A percentile compares a stretch with the other conserved stretches of the same genome.
These are phyloP conservation scores for Cheumatopsyche charites DNA, from an alignment of 1,140 invertebrate species.

Conservation along the genomic window DNA sequence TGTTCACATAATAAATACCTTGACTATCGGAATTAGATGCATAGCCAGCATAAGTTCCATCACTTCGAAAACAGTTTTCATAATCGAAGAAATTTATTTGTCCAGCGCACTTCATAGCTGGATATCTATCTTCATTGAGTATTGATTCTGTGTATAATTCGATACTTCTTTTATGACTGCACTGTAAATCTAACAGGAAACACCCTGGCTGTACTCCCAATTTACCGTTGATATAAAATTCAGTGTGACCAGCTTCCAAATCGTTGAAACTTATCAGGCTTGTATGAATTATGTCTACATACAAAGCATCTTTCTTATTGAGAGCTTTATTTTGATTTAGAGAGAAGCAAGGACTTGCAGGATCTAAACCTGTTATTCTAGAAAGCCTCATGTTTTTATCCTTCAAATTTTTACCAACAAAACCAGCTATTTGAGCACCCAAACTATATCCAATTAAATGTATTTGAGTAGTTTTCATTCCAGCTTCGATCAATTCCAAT, in stretches of 20 bases:
- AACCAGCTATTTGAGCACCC: slow-evolving; percentile 42
- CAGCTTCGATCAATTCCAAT: slow-evolving; percentile 16
- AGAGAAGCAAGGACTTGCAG: slow-evolving; percentile 38
- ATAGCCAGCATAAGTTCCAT: not conserved
- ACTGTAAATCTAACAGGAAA: slow-evolving; percentile 7
- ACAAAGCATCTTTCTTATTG: slow-evolving; percentile 33
- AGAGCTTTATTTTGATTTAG: not conserved
- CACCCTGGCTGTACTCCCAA: slow-evolving; percentile 38
- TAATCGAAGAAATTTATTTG: not conserved
- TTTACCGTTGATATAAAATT: slow-evolving; percentile 42
- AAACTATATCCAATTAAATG: slow-evolving; percentile 43
- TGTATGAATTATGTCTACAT: slow-evolving; percentile 46
- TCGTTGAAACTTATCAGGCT: slow-evolving; percentile 35
- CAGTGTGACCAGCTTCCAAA: slow-evolving; percentile 33
- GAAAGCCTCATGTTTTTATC: slow-evolving; percentile 1
- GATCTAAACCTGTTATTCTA: slow-evolving; percentile 44
- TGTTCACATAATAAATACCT: slow-evolving; percentile 6
- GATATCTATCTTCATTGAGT: slow-evolving; percentile 24
- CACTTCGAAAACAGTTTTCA: not conserved
- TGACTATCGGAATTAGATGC: slow-evolving; percentile 5
- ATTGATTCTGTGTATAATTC: slow-evolving; percentile 36
- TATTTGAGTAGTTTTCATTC: slow-evolving; percentile 30
- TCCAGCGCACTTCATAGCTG: slow-evolving; percentile 22
- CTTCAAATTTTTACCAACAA: slow-evolving; percentile 33
- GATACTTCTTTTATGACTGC: slow-evolving; percentile 38